Conservation (phyloP, 2,888 invertebrate genomes). For the Furcula furcula region DNA sequence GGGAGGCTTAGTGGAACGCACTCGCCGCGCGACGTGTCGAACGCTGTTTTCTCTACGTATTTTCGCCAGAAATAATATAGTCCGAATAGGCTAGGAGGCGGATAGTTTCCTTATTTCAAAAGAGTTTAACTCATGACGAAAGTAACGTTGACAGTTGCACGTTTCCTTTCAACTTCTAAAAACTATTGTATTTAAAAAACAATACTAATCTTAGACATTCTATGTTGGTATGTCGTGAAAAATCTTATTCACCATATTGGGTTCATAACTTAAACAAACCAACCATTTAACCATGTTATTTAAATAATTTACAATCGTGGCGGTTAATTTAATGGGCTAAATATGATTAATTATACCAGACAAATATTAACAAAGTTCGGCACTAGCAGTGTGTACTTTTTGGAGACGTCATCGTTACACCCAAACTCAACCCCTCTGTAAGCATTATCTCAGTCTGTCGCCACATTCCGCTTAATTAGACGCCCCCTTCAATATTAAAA, state of each 20-base stretch:
- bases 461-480: conserved; percentile 26
- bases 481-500: conserved; percentile 26
- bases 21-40: conserved; percentile 33
- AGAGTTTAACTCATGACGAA: too few species aligned
- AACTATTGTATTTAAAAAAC: too few species aligned
- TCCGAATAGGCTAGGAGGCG: conserved; percentile 10
- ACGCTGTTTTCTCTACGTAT: conserved; percentile 23
- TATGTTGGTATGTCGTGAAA: too few species aligned
- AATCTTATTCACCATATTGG: too few species aligned
- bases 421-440: conserved; percentile 27
- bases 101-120: neutral
- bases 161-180: too few species aligned
- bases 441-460: conserved; percentile 33
- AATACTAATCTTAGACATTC: too few species aligned
- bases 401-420: conserved; percentile 26
- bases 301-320: too few species aligned
- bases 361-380: conserved; percentile 1
- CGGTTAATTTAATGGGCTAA: neutral
- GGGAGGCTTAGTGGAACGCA: conserved; percentile 34
- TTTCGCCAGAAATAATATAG: conserved; percentile 15
- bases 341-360: conserved; percentile 1
- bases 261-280: too few species aligned
- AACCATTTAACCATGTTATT: too few species aligned
- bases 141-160: too few species aligned
- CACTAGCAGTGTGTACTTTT: conserved; percentile 12